These are phyloP conservation scores for Pangasius larnaudii DNA, from an alignment of 2,797 vertebrate species.

Conservation along the genomic window DNA sequence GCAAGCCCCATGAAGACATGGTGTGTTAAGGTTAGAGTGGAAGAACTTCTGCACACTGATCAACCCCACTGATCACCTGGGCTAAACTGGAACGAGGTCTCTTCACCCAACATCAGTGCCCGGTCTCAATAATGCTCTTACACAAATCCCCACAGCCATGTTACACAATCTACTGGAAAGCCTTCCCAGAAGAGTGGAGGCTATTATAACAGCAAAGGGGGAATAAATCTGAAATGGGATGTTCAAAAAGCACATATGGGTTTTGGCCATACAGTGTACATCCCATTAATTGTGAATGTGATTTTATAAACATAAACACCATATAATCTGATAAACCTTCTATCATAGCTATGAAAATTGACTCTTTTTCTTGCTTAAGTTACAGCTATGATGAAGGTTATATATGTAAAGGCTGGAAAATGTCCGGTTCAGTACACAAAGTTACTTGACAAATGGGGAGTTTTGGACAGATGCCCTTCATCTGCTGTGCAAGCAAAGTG, in stretches of 20 bases:
- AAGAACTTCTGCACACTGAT: no score
- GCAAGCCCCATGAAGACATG: no score
- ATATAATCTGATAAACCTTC: background rate
- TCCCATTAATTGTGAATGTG: background rate
- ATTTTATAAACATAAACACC: background rate
- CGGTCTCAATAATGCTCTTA: no score
- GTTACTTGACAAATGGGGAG: background rate
- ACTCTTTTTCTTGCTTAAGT: background rate
- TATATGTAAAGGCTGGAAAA: background rate
- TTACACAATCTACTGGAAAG: no score
- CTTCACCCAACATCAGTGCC: no score
- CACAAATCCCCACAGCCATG: no score
- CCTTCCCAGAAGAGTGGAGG: no score
- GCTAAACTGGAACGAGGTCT: no score
- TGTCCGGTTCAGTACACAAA: background rate
- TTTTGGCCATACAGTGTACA: background rate
- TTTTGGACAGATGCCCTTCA: background rate
- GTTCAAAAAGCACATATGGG: no score
- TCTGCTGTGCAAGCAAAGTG: background rate
- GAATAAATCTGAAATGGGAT: background rate
- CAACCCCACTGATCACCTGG: no score
- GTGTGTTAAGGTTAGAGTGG: no score
- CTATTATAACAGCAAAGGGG: no score
- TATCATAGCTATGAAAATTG: background rate
- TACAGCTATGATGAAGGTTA: background rate